Evolutionary conservation across 2,888 invertebrate species (phyloP).

Genomic region (Sesia apiformis): DNA sequence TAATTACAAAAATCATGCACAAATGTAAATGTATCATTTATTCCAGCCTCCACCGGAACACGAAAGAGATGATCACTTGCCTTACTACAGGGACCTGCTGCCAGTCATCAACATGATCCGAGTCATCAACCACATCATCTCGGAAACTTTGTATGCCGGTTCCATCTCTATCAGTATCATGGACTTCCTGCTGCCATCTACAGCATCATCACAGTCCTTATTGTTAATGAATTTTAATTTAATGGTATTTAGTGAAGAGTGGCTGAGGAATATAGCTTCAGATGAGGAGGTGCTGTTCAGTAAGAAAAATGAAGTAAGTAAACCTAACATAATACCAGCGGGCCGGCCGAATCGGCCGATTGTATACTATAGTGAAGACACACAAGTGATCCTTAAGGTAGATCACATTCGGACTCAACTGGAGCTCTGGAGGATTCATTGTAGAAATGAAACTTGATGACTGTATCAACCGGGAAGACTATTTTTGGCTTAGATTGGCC

Average conservation of each 20-base stretch:
- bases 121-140: conserved; percentile 39
- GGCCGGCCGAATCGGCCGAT: no score
- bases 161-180: conserved; percentile 24
- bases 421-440: no score
- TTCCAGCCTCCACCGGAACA: conserved; percentile 42
- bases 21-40: neutral
- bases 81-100: conserved; percentile 52
- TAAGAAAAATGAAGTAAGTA: conserved; percentile 23
- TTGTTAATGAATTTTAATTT: conserved; percentile 42
- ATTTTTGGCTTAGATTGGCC: no score
- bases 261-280: conserved; percentile 35
- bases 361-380: no score
- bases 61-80: conserved; percentile 34
- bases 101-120: conserved; percentile 54
- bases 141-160: conserved; percentile 27
- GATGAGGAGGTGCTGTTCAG: conserved; percentile 43
- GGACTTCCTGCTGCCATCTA: conserved; percentile 45
- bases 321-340: neutral
- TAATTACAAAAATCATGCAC: no score
- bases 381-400: no score
- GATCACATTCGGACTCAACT: no score
- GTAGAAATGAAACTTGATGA: no score
- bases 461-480: no score
- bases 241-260: conserved; percentile 41
- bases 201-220: conserved; percentile 31